A percentile compares a stretch with the other conserved stretches of the same genome.
Evolutionary conservation across 2,888 invertebrate genomes (phyloP).

Genomic region (Plemyria rubiginata): DNA sequence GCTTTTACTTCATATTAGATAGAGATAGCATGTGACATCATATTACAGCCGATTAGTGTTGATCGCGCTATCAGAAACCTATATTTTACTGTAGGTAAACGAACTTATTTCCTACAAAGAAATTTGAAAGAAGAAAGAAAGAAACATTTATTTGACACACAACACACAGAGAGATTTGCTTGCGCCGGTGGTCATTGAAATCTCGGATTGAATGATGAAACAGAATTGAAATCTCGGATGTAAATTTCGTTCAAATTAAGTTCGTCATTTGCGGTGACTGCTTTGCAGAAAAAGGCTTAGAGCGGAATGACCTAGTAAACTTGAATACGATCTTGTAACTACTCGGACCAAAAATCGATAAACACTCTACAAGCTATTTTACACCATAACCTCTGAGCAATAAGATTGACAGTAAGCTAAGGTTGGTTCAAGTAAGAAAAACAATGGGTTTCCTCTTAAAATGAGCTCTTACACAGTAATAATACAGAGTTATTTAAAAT

Average conservation of each 20-base stretch:
- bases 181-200: too few relatives aligned
- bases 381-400: conserved; percentile 5
- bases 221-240: not conserved
- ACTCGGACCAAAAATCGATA: conserved; percentile 35
- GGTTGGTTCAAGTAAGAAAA: conserved; percentile 23
- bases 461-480: conserved; percentile 39
- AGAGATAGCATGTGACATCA: too few relatives aligned
- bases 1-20: too few relatives aligned
- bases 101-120: too few relatives aligned
- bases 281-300: conserved; percentile 9
- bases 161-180: too few relatives aligned
- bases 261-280: not conserved
- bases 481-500: conserved; percentile 40
- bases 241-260: not conserved
- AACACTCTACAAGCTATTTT: conserved; percentile 13
- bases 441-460: conserved; percentile 42
- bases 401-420: conserved; percentile 2
- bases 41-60: too few relatives aligned
- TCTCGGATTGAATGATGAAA: too few relatives aligned
- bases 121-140: too few relatives aligned
- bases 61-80: too few relatives aligned
- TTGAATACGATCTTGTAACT: conserved; percentile 26
- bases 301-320: conserved; percentile 43
- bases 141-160: too few relatives aligned
- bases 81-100: too few relatives aligned